Percentiles rank a stretch among this genome's conserved stretches.
phyloP scores from a whole-genome alignment of 2,797 vertebrate genomes.

The Microtus californicus region DNA sequence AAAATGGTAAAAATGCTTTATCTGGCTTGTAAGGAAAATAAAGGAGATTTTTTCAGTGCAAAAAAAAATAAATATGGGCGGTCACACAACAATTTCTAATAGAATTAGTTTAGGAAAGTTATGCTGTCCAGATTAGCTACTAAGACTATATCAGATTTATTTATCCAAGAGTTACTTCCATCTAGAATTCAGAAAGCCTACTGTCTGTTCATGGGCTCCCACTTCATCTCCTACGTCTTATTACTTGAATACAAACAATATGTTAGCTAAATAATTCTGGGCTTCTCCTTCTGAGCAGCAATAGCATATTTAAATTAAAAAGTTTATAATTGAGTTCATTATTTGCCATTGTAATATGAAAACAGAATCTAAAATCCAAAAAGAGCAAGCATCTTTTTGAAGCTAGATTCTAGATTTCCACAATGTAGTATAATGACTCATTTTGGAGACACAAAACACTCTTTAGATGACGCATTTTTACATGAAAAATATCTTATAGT shows the following conservation, averaged over 20 bases:
- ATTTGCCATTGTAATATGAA: background rate
- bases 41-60: background rate
- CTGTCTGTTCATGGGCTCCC: background rate
- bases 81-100: background rate
- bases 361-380: conserved; percentile 43
- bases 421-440: background rate
- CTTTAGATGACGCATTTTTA: background rate
- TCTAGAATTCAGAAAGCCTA: background rate
- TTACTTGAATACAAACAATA: conserved; percentile 31
- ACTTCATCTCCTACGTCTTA: background rate
- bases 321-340: background rate
- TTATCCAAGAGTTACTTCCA: background rate
- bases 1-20: background rate
- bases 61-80: background rate
- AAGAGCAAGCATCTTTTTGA: background rate
- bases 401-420: conserved; percentile 8
- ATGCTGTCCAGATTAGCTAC: background rate
- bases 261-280: background rate
- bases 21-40: background rate
- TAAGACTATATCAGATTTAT: background rate
- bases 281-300: conserved; percentile 37
- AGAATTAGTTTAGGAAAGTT: background rate
- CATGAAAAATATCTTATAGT: conserved; percentile 3
- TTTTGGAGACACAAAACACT: conserved; percentile 28
- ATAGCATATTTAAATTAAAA: background rate